Percentiles rank a stretch among this genome's conserved stretches.
These are phyloP conservation scores for Tenualosa thibaudeaui DNA, from an alignment of 2,797 vertebrate genomes.

Conservation along the genomic window DNA sequence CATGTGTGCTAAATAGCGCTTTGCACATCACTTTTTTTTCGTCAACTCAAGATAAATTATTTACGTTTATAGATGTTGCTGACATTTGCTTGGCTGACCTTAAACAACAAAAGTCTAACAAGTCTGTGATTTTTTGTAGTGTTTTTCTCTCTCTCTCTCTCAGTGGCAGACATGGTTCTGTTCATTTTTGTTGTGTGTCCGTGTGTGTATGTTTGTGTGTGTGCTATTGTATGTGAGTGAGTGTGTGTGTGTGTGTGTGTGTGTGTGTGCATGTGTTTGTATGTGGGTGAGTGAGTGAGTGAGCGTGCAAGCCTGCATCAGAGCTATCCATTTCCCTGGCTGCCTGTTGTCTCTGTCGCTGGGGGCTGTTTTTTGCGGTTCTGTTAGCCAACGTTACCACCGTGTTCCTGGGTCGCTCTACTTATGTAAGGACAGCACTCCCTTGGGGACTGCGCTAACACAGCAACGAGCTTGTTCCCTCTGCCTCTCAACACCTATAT, in stretches of 20 bases:
- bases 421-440: constrained; percentile 24
- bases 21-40: neutral
- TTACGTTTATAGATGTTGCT: neutral
- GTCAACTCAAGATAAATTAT: neutral
- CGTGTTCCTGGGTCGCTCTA: constrained; percentile 16
- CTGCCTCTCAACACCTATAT: neutral
- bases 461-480: neutral
- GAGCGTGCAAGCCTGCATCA: neutral
- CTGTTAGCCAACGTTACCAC: constrained; percentile 12
- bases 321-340: constrained; percentile 10
- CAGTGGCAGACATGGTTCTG: neutral
- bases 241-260: neutral
- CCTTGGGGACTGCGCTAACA: neutral
- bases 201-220: neutral
- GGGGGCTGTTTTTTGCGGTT: constrained; percentile 9
- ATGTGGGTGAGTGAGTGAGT: neutral
- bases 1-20: neutral
- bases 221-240: neutral
- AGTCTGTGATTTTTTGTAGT: neutral
- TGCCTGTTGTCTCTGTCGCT: neutral
- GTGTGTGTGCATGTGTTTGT: no score
- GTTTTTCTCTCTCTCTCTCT: neutral
- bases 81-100: constrained; percentile 2
- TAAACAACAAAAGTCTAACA: neutral
- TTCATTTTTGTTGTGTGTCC: neutral